These are phyloP conservation scores for Meteorus cinctellus DNA, from an alignment of 2,888 invertebrate genomes.

Conservation along the genomic window DNA sequence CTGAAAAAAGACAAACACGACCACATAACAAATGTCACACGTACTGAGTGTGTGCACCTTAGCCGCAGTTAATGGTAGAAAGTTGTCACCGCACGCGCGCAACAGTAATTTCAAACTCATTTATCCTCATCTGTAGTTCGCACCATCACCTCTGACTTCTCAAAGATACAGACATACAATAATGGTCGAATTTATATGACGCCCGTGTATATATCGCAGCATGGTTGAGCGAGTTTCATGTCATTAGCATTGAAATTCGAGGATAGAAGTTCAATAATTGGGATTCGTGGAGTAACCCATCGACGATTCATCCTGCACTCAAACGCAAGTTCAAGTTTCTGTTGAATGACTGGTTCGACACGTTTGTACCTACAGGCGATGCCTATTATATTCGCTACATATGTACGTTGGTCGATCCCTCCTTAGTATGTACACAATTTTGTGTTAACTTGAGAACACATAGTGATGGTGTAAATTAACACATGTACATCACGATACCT, in stretches of 20 bases:
- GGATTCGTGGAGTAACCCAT: conserved; percentile 35
- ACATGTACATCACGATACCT: not conserved
- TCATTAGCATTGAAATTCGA: conserved; percentile 48
- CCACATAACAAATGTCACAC: not conserved
- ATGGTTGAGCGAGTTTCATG: conserved; percentile 4
- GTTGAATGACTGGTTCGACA: conserved; percentile 27
- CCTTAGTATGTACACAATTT: not conserved
- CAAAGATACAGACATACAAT: not conserved
- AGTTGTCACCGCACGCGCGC: not conserved
- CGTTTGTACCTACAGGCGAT: conserved; percentile 16
- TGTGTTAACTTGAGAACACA: conserved; percentile 24
- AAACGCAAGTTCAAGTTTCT: conserved; percentile 38
- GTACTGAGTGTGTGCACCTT: not conserved
- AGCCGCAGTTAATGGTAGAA: not conserved
- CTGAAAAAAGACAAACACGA: not conserved
- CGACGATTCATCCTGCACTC: conserved; percentile 11
- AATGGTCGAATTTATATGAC: not conserved
- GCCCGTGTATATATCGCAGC: not conserved
- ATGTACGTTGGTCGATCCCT: conserved; percentile 1
- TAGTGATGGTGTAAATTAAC: not conserved
- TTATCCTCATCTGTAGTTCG: not conserved
- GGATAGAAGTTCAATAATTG: conserved; percentile 52
- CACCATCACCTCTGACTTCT: not conserved
- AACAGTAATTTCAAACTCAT: conserved; percentile 12
- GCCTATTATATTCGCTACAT: not conserved